phyloP scores from a whole-genome alignment of 2,113 vertebrate genomes.

The Phocoena phocoena region DNA sequence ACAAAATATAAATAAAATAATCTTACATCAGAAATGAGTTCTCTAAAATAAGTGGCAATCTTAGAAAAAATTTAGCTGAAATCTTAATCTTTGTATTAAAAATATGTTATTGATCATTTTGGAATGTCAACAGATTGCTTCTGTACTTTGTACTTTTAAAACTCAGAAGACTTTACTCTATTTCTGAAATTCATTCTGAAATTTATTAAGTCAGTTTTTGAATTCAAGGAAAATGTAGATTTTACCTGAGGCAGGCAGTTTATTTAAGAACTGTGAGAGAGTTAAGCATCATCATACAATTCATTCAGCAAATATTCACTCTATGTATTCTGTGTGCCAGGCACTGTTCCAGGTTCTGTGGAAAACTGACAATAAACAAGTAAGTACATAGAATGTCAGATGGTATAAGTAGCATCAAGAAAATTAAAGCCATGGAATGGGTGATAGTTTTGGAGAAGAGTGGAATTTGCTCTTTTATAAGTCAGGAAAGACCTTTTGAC shows the following conservation, averaged over 20 bases:
- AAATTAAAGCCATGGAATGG: neutral
- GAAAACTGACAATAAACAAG: neutral
- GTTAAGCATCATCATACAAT: neutral
- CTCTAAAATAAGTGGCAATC: neutral
- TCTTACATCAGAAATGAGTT: neutral
- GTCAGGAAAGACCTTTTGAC: neutral
- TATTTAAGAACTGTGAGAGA: neutral
- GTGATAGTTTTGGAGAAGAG: neutral
- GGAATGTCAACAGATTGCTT: neutral
- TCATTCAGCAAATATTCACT: neutral
- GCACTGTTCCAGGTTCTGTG: neutral
- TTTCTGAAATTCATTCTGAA: neutral
- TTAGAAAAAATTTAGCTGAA: neutral
- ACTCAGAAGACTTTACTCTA: neutral
- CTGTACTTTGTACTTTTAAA: neutral
- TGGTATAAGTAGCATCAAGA: neutral
- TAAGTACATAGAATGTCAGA: neutral
- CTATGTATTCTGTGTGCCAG: neutral
- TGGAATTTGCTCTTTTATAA: neutral
- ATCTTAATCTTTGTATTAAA: neutral
- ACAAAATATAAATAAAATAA: neutral
- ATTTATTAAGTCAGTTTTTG: neutral
- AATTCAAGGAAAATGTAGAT: neutral
- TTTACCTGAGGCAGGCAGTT: neutral
- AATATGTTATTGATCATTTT: neutral